Base-by-base conservation (phyloP, 2,797 vertebrate species). In the Pipistrellus pygmaeus region DNA sequence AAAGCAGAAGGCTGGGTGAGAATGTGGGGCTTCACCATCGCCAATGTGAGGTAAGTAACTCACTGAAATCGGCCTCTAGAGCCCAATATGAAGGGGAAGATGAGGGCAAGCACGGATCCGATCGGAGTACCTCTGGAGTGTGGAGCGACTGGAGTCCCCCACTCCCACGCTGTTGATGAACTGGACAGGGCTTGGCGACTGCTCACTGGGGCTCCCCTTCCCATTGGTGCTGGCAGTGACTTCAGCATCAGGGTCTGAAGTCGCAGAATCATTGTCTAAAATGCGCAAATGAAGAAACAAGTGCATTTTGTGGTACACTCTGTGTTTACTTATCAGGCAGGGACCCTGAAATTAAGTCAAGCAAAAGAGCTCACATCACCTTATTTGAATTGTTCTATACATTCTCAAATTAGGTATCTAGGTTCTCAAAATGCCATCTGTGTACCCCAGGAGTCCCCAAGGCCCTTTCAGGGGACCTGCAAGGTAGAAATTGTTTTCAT, bases 121-220 rank as follows among this genome's bases (percentile, higher is more conserved):
- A 11, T 17, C 4, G 7, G 30, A 57, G 92, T 98, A 99, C 99
- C 99, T 99, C 77, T 99, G 99, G n/a, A 99, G 98, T 0, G 99
- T 99, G 8, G 99, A 99, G 44, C 99, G 96, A 3, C 75, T 93
- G 0, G 91, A 53, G 44, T 99, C 98, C 1, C 98, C 98, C 0
- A 92, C 77, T n/a, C 96, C 98, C 0, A 60, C 1, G 84, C 18
- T 95, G 71, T 98, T 97, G 2, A 98, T 96, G 77, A 98, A 97
- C 69, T 98, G 97, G 11, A 97, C 69, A 0, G 99, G 98, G 30
- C 97, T 96, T 12, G 97, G 80, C 0, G 96, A 75, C 5, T 98
- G 97, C 55, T 96, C 98, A 2, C 82, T 82, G 0, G 98, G 98
- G 96, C 96, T 98, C 62, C 96, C 96, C 20, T 98, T 98, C 23